Evolutionary conservation across 2,888 invertebrate species (phyloP), one percentile per base, ranked within the genome.

Genomic region (Biston stratarius): DNA sequence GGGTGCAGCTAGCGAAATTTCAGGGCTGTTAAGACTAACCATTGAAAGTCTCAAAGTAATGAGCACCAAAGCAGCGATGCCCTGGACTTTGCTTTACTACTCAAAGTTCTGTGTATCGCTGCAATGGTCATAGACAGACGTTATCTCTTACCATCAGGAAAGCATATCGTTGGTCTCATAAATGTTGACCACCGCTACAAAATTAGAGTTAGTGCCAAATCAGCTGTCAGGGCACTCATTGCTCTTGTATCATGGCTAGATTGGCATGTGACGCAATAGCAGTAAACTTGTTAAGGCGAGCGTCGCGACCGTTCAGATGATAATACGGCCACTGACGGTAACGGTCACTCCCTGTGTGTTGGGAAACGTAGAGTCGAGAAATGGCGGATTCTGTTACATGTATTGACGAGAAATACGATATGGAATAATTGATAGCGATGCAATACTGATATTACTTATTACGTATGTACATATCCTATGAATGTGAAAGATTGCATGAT

Each of bases 301-400:
- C 34, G 49, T n/a, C 51, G 47, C 36, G 36, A 47, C 47, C 24
- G 57, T 14, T 9, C 36, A 44, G 49, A 44, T 56, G 24, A 24
- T 24, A 44, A 8, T 12, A 33, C 55, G 44, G 44, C 6, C 14
- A 38, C 44, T 10, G 42, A 0, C 33, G 24, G 42, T 5, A 44
- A 10, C 10, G 24, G 55, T 33, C 55, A n/a, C 44, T 44, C 44
- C 44, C 55, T 24, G 33, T 55, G 1, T 11, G 6, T 56, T 24
- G 24, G 10, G 56, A 56, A 56, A 44, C n/a, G 24, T 44, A 11
- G n/a, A 56, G 44, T 24, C 24, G 24, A 24, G 24, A 56, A 44
- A 33, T 44, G 12, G 8, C 24, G 44, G 24, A 24, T 24, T 24
- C 5, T 8, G 34, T 56, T 56, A 44, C 56, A 56, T 12, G n/a